Evolutionary conservation across 1,140 invertebrate species (phyloP), one percentile per base, ranked within the genome.

Genomic region (Holcopasites calliopsidis): DNA sequence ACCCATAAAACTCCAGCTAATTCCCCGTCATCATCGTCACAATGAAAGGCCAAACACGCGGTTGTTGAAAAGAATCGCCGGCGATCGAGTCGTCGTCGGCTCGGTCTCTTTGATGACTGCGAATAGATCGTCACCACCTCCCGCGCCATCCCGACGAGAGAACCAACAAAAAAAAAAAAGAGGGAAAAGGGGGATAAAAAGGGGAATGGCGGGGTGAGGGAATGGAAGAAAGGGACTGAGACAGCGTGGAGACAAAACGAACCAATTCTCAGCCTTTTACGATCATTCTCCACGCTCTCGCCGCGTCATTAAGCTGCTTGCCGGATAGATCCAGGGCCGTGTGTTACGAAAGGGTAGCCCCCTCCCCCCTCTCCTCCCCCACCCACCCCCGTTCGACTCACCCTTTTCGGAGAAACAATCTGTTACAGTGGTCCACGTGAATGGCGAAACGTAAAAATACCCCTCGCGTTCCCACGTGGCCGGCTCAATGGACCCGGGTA

Each of bases 401-500:
- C 38, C 54, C 78, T 83, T 85, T 90, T 91, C 90, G 76, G 68
- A 89, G 90, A 91, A 92, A 92, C 87, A 88, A 91, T 92, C 89
- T 90, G 89, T 91, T 90, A 90, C 85, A 90, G 84, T 79, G 85
- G 55, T 80, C 87, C 88, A 88, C 85, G 84, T 91, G 90, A 92
- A 92, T 92, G 90, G 91, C 86, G 87, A 91, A 90, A 90, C 88
- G 90, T 90, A 92, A 91, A 90, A 91, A 89, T 90, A 85, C 83
- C 78, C 78, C 68, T 83, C 78, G 86, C 75, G 89, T 90, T 90
- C 90, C 85, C 90, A 90, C 88, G 87, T 91, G 89, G 83, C 76
- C 70, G 81, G 79, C 80, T 91, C 83, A 90, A 91, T 90, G 89
- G 85, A 85, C n/a, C 84, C 76, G 77, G 71, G 70, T 77, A 74